Conservation (phyloP, 1,140 invertebrate species). For the Metopolophium dirhodum region DNA sequence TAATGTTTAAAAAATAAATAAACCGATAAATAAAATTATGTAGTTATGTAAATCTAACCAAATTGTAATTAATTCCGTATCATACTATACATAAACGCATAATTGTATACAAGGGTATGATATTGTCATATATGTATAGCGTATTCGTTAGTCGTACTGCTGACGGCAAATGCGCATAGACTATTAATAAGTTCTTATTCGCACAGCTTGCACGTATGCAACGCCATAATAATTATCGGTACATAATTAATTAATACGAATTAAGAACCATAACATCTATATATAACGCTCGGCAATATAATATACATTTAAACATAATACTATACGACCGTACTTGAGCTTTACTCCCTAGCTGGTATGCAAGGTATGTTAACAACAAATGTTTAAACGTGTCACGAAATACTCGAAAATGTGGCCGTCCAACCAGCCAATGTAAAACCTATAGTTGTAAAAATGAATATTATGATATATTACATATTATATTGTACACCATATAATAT, state of each 20-base stretch:
- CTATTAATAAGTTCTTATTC: constrained; percentile 12
- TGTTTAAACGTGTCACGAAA: neutral
- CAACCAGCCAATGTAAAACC: neutral
- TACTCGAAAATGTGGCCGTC: neutral
- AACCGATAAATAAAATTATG: neutral
- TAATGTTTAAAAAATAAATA: constrained; percentile 9
- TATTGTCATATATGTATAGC: neutral
- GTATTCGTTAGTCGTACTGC: neutral
- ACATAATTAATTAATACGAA: constrained; percentile 14
- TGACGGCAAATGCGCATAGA: neutral
- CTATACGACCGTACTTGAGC: neutral
- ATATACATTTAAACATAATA: neutral
- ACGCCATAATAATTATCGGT: neutral
- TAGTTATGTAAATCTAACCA: neutral
- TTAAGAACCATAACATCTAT: neutral
- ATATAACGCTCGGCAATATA: neutral
- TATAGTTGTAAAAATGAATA: neutral
- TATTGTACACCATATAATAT: neutral
- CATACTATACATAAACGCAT: neutral
- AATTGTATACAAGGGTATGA: neutral
- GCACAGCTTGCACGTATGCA: neutral
- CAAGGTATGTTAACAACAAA: neutral
- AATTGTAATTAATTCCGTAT: neutral
- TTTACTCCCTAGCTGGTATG: neutral
- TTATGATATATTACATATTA: neutral